Evolutionary conservation across 2,797 vertebrate species (phyloP).

Genomic region (Geotrypetes seraphini): DNA sequence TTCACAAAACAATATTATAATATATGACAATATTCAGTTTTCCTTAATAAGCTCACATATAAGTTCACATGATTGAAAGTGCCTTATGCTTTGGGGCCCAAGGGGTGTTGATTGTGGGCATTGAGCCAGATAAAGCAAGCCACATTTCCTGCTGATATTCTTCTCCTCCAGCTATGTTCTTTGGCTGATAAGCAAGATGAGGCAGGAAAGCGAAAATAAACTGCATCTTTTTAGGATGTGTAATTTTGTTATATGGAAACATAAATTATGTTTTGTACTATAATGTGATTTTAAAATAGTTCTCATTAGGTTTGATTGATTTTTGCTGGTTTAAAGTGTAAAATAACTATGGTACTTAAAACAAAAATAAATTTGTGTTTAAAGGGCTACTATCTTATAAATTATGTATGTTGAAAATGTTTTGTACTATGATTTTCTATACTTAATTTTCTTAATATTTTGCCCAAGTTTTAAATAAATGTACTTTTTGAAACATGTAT

Average conservation of each 20-base stretch:
- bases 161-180: conserved; percentile 42
- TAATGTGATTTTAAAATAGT: conserved; percentile 39
- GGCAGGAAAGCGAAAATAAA: conserved; percentile 46
- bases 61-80: conserved; percentile 79
- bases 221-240: conserved; percentile 68
- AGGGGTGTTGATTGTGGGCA: conserved; percentile 17
- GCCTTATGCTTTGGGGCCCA: conserved; percentile 15
- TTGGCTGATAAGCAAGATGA: conserved; percentile 25
- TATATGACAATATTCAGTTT: too few relatives aligned
- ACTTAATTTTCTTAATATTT: conserved; percentile 52
- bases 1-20: too few relatives aligned
- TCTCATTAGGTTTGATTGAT: conserved; percentile 46
- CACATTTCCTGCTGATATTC: conserved; percentile 24
- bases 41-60: conserved; percentile 80
- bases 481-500: too few relatives aligned
- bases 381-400: conserved; percentile 72
- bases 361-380: conserved; percentile 54
- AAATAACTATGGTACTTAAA: conserved; percentile 37
- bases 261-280: conserved; percentile 70
- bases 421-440: conserved; percentile 70
- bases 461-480: conserved; percentile 63
- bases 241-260: conserved; percentile 56
- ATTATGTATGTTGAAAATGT: conserved; percentile 66
- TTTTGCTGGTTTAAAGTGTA: conserved; percentile 55
- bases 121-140: conserved; percentile 28